Evolutionary conservation across 2,888 invertebrate genomes (phyloP), one percentile per base, ranked within the genome.

Genomic region (Poecilus cupreus): DNA sequence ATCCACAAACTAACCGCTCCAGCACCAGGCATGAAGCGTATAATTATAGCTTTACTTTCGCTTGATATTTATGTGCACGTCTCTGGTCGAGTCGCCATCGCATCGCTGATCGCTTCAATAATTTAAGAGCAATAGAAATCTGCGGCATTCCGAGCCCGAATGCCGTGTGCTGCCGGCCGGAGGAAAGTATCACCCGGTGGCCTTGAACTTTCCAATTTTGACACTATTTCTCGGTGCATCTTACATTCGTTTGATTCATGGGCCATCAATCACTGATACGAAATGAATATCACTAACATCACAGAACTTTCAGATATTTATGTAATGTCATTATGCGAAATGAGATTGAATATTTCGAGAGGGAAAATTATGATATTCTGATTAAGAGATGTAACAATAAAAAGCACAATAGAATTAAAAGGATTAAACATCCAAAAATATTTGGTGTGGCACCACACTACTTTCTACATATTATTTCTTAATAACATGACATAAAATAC

Each of bases 61-160:
- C 64, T 68, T 68, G 64, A 68, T 68, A 68, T 68, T 68, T 68
- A 68, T 68, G 64, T 68, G 16, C 64, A 68, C 54, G 60, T 60
- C 26, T 54, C 11, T 11, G 54, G 22, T 54, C 54, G 54, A 20
- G n/a, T 43, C 8, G 39, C 39, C n/a, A 32, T 32, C 32, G 32
- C 32, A 32, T 32, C 3, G 24, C 57, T 37, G 13, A 37, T 37
- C 64, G 64, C 37, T 68, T 68, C 64, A 68, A 68, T 68, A 68
- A 32, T 37, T 37, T 37, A 68, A 68, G 37, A 68, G 37, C 64
- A 37, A 68, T 60, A 68, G 64, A 68, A 68, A 68, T 68, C 64
- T 18, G 32, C 32, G 13, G 60, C 60, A 32, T 60, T 60, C 60
- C 5, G 13, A n/a, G 11, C 6, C 6, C 26, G 26, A 32, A 26